Conservation (phyloP, 2,888 invertebrate genomes). For the Aelia acuminata region DNA sequence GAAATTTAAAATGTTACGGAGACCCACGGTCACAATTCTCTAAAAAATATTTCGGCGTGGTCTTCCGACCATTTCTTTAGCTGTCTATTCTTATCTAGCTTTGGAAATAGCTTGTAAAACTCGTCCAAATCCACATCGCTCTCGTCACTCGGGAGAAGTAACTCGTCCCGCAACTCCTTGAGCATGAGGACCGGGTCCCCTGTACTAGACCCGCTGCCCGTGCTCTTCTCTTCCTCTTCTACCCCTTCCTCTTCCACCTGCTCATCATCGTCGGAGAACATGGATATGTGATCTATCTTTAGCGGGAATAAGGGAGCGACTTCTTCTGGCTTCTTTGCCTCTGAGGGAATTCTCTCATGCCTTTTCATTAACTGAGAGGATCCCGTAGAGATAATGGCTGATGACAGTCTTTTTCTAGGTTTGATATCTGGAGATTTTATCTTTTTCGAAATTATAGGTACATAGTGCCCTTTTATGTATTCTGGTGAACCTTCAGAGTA, state of each 20-base stretch:
- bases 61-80: neutral
- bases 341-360: neutral
- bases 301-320: neutral
- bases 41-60: neutral
- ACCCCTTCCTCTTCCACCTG: neutral
- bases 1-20: no score
- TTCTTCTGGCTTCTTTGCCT: neutral
- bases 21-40: no score
- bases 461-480: neutral
- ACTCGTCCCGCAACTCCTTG: neutral
- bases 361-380: neutral
- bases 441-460: neutral
- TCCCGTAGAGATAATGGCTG: neutral
- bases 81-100: neutral
- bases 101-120: neutral
- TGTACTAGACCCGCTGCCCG: neutral
- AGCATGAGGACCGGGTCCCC: neutral
- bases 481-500: neutral
- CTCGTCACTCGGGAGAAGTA: neutral
- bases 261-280: neutral
- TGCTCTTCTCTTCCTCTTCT: neutral
- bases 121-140: neutral
- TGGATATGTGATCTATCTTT: constrained; percentile 30
- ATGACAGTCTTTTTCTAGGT: neutral
- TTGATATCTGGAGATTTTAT: neutral